Evolutionary conservation across 2,888 invertebrate genomes (phyloP).

Genomic region (Lottia scabra): DNA sequence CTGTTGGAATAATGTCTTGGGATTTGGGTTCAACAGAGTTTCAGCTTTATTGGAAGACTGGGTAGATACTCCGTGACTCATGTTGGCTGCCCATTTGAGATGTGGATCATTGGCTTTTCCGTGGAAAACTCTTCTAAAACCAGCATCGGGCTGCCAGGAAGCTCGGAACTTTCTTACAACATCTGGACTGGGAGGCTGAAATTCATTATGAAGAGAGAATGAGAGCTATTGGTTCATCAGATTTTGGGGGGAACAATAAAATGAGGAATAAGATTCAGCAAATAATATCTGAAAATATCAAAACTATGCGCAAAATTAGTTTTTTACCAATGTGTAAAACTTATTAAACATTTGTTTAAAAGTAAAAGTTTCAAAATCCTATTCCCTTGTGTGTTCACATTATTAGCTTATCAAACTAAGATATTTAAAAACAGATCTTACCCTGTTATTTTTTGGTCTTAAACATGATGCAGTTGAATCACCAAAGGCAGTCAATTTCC

Average conservation of each 20-base stretch:
- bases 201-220: slow-evolving; percentile 11
- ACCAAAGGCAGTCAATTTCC: slow-evolving; percentile 61
- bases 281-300: too few species aligned
- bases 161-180: slow-evolving; percentile 62
- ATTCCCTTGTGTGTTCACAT: background rate
- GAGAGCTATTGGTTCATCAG: too few species aligned
- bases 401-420: too few species aligned
- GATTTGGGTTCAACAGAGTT: slow-evolving; percentile 61
- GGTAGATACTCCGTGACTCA: slow-evolving; percentile 64
- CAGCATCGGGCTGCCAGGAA: slow-evolving; percentile 62
- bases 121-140: slow-evolving; percentile 63
- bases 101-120: slow-evolving; percentile 67
- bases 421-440: slow-evolving; percentile 26
- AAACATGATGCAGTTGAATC: slow-evolving; percentile 62
- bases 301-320: too few species aligned
- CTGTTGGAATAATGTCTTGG: slow-evolving; percentile 63
- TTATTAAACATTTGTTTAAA: too few species aligned
- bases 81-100: slow-evolving; percentile 60
- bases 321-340: too few species aligned
- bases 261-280: too few species aligned
- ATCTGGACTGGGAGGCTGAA: slow-evolving; percentile 62
- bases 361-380: too few species aligned
- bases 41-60: slow-evolving; percentile 55
- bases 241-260: too few species aligned
- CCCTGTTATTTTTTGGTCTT: slow-evolving; percentile 54